Base-by-base conservation (phyloP, 2,113 vertebrate species). In the Perca fluviatilis region DNA sequence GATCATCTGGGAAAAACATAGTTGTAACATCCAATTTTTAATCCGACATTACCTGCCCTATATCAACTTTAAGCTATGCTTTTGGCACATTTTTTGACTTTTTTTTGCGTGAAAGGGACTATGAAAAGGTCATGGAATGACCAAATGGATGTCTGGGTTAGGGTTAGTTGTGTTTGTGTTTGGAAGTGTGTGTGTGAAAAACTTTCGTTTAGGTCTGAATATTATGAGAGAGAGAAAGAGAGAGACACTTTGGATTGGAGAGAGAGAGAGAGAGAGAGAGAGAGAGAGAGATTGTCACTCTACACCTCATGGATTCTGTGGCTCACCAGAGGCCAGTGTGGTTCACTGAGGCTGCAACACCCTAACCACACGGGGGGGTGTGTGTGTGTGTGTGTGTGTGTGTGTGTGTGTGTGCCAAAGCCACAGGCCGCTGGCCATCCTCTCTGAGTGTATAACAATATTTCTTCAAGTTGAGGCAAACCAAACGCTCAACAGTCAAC, bases 321-420 rank as follows among this genome's bases (percentile, higher is more conserved):
- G 93, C 91, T 89, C 93, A 93, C 90, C 93, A 94, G 90, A 94
- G 93, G 92, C 93, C 92, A 92, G 89, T 94, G 94, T 92, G 94
- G 93, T 94, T 94, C 92, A 93, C 74, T 70, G 30, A 77, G 92
- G 88, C 89, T 91, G 80, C 83, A 92, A 90, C 86, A 86, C 92
- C 90, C 90, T 88, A 93, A 94, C 94, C 94, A 94, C 94, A 95
- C 65, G 69, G 18, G n/a, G 19, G 60, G 79, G 64, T 27, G 49
- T 18, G 57, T 53, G 56, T 56, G 61, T 51, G 56, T 47, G 58
- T 69, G 57, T 23, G 43, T 49, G 72, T 36, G 43, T 71, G 27
- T 66, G 72, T 64, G 43, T 54, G n/a, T 27, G 27, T 27, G 58
- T 51, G 16, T 79, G 85, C 86, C 86, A 86, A 88, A 90, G 83